Conservation (phyloP, 2,797 vertebrate genomes). For the Amblyraja radiata region DNA sequence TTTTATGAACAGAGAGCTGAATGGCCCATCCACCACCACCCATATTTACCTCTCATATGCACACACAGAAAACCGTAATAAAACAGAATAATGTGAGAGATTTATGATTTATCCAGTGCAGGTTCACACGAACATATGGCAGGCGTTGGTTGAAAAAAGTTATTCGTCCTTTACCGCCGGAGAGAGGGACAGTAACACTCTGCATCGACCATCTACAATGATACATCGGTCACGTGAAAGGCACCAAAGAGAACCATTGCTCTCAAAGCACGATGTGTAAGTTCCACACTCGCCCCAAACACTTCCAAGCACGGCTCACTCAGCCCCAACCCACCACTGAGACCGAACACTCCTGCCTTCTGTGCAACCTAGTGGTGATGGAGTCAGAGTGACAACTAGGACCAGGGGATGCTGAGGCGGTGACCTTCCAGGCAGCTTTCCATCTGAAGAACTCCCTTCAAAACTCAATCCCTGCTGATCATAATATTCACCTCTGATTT, state of each 20-base stretch:
- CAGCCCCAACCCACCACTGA: neutral
- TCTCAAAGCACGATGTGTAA: neutral
- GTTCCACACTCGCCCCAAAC: neutral
- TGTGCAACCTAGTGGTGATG: neutral
- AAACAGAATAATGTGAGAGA: constrained; percentile 63
- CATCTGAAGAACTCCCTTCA: neutral
- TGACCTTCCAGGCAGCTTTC: neutral
- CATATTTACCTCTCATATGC: constrained; percentile 68
- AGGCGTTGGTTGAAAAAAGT: constrained; percentile 54
- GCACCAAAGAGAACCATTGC: neutral
- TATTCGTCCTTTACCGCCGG: neutral
- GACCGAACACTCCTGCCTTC: neutral
- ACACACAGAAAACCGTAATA: constrained; percentile 70
- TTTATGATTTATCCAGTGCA: constrained; percentile 73
- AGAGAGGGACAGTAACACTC: neutral
- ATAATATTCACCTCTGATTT: neutral
- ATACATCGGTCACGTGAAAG: constrained; percentile 3
- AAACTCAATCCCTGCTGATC: neutral
- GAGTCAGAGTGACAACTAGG: neutral
- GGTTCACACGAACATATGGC: constrained; percentile 85
- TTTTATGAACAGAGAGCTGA: constrained; percentile 62
- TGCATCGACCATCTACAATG: neutral
- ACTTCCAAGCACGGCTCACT: neutral
- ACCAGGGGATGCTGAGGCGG: neutral
- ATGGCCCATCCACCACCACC: constrained; percentile 57